Evolutionary conservation across 2,113 vertebrate genomes (phyloP).

Genomic region (Morone saxatilis): DNA sequence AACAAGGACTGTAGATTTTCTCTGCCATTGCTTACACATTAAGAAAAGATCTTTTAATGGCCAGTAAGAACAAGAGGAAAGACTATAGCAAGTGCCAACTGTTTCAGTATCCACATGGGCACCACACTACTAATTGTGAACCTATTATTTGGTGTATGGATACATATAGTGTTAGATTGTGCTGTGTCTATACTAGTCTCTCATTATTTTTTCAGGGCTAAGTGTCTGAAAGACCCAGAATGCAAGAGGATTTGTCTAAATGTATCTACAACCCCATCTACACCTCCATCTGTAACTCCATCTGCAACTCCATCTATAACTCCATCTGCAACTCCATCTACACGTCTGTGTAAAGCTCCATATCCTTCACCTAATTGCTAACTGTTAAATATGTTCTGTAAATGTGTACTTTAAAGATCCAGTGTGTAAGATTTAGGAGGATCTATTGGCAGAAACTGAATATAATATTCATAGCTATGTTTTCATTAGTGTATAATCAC

Average conservation of each 20-base stretch:
- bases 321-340: too few species aligned
- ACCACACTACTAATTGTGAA: not conserved
- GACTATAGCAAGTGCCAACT: not conserved
- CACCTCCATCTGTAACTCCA: not conserved
- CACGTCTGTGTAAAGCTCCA: too few species aligned
- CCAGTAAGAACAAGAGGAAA: not conserved
- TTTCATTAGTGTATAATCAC: too few species aligned
- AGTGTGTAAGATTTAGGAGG: too few species aligned
- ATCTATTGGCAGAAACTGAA: too few species aligned
- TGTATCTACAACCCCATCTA: not conserved
- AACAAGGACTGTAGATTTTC: too few species aligned
- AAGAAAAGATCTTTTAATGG: not conserved
- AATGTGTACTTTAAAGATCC: not conserved
- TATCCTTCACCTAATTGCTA: not conserved
- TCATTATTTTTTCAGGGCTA: slow-evolving; percentile 33
- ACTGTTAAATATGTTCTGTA: not conserved
- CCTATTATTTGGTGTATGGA: not conserved
- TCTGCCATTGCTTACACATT: too few species aligned
- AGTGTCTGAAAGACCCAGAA: not conserved
- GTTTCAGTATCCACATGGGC: not conserved
- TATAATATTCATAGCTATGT: too few species aligned
- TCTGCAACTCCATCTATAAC: too few species aligned
- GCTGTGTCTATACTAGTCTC: not conserved
- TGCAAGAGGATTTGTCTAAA: slow-evolving; percentile 16
- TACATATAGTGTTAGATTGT: not conserved